Conservation (phyloP, 2,888 invertebrate genomes). For the Alsophila aescularia region DNA sequence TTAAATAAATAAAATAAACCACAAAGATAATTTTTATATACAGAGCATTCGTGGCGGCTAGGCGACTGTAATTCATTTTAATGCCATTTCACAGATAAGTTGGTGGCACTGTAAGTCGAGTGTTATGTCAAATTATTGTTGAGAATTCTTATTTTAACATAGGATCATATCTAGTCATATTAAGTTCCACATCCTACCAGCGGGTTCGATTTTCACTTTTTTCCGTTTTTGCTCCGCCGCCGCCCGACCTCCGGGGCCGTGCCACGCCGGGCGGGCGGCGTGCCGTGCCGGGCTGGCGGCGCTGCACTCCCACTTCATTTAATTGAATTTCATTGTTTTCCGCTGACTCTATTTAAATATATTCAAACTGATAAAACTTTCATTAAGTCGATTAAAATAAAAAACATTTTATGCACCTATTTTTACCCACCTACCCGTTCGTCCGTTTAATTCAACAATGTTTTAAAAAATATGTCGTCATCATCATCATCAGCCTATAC, state of each 20-base stretch:
- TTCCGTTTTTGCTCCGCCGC: not conserved
- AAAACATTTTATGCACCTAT: constrained; percentile 2
- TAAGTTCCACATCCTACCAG: not conserved
- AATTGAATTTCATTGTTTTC: constrained; percentile 52
- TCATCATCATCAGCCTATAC: too few relatives aligned
- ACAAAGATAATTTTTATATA: too few relatives aligned
- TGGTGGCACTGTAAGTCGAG: too few relatives aligned
- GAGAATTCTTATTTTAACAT: too few relatives aligned
- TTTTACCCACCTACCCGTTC: not conserved
- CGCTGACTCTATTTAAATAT: constrained; percentile 38
- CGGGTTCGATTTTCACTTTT: not conserved
- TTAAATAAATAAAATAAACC: too few relatives aligned
- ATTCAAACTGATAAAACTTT: constrained; percentile 26
- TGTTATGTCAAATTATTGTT: too few relatives aligned
- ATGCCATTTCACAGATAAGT: too few relatives aligned
- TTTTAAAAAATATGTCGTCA: not conserved
- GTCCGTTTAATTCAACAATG: not conserved
- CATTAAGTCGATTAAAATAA: constrained; percentile 7
- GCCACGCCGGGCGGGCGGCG: not conserved
- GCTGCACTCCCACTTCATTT: constrained; percentile 35
- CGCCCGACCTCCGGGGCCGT: too few relatives aligned
- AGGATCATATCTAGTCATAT: too few relatives aligned
- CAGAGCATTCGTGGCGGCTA: too few relatives aligned
- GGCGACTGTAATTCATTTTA: too few relatives aligned
- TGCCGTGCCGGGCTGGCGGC: constrained; percentile 13